Conservation (phyloP, 2,797 vertebrate species). For the Bothrops alternatus region DNA sequence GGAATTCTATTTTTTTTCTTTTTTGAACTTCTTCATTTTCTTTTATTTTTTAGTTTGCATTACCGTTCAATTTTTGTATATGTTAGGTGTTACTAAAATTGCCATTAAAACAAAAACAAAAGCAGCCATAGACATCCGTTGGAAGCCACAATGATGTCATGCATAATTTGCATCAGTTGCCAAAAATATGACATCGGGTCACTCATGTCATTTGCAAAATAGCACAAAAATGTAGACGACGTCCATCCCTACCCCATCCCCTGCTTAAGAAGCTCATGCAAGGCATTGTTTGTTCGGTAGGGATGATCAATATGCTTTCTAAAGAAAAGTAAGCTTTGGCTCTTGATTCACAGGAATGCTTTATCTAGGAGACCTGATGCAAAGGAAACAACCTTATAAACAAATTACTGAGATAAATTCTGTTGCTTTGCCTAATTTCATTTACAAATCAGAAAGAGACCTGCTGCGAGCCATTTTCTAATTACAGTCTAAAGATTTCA, state of each 20-base stretch:
- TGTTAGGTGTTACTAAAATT: not conserved
- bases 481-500: conserved; percentile 26
- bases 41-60: not conserved
- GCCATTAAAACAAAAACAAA: not conserved
- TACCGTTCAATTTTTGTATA: not conserved
- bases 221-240: not conserved
- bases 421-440: conserved; percentile 13
- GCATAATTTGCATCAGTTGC: not conserved
- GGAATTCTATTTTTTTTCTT: not conserved
- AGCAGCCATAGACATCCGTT: not conserved
- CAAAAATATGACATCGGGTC: not conserved
- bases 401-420: conserved; percentile 28
- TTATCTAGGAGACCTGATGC: not conserved
- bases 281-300: not conserved
- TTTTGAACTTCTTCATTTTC: not conserved
- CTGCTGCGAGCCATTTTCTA: conserved; percentile 18
- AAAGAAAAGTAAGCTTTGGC: not conserved
- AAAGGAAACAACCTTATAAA: conserved; percentile 37
- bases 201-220: not conserved
- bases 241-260: not conserved
- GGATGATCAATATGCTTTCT: not conserved
- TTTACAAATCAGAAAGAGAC: conserved; percentile 26
- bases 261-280: not conserved
- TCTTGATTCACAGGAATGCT: not conserved
- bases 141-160: not conserved